phyloP scores from a whole-genome alignment of 2,113 vertebrate species.

The Pseudopodoces humilis region DNA sequence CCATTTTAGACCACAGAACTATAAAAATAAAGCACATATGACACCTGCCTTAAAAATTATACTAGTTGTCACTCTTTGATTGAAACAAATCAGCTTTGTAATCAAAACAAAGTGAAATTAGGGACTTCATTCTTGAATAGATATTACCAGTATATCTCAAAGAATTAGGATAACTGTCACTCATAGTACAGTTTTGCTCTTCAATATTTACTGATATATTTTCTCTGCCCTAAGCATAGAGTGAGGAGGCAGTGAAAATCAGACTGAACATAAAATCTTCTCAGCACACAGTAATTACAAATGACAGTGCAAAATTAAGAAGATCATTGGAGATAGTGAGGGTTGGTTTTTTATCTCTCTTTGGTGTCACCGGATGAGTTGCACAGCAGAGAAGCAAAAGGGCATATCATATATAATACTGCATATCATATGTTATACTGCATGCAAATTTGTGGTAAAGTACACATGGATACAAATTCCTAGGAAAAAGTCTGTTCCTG shows the following conservation, averaged over 20 bases:
- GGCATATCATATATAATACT: background rate
- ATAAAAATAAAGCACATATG: background rate
- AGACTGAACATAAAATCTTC: background rate
- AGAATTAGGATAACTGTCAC: slow-evolving; percentile 33
- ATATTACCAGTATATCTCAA: slow-evolving; percentile 1
- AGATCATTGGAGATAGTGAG: background rate
- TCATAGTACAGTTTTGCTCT: background rate
- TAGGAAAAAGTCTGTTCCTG: background rate
- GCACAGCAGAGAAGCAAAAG: background rate
- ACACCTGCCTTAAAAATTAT: slow-evolving; percentile 40
- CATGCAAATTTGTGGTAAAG: background rate
- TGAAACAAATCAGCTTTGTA: slow-evolving; percentile 16
- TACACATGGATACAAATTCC: background rate
- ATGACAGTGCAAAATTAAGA: background rate
- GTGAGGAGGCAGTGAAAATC: background rate
- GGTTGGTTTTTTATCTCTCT: background rate
- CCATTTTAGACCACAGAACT: background rate
- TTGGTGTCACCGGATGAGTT: background rate
- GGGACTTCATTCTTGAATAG: background rate
- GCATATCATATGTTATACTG: background rate
- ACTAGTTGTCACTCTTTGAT: background rate
- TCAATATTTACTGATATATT: slow-evolving; percentile 11
- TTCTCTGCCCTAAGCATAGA: background rate
- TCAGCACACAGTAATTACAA: background rate
- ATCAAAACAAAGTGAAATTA: slow-evolving; percentile 30